These are phyloP conservation scores for Leucoraja erinaceus DNA, from an alignment of 2,113 vertebrate species.

Conservation along the genomic window DNA sequence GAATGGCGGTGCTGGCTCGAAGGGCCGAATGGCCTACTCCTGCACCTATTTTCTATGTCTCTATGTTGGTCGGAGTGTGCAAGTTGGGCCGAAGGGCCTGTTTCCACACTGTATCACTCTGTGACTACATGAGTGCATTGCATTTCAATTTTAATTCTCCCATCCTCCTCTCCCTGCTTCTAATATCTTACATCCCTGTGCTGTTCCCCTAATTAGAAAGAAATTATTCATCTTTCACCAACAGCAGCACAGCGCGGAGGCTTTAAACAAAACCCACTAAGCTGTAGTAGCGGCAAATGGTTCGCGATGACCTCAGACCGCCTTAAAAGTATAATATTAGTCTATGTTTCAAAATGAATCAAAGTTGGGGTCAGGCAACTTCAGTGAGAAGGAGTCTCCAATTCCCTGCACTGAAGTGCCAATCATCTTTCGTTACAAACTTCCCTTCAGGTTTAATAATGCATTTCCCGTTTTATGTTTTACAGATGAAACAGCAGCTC, in stretches of 20 bases:
- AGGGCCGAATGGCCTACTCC: no score
- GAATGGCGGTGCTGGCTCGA: no score
- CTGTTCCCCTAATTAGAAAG: not conserved
- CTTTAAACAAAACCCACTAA: not conserved
- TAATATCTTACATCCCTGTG: not conserved
- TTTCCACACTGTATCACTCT: no score
- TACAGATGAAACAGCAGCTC: not conserved
- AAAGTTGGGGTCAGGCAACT: not conserved
- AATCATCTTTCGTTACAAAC: not conserved
- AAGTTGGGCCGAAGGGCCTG: no score
- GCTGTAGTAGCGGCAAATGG: not conserved
- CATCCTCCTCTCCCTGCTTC: not conserved
- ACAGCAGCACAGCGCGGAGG: no score
- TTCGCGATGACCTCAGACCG: not conserved
- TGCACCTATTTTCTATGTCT: no score
- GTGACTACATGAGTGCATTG: no score
- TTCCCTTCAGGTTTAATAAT: not conserved
- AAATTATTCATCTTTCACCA: not conserved
- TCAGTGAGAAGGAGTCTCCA: not conserved
- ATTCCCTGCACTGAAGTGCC: not conserved
- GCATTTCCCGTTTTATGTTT: not conserved
- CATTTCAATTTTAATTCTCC: not conserved
- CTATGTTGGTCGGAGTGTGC: no score
- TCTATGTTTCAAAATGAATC: not conserved
- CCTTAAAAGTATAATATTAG: not conserved